phyloP scores from a whole-genome alignment of 2,888 invertebrate species.

The Cinara cedri region DNA sequence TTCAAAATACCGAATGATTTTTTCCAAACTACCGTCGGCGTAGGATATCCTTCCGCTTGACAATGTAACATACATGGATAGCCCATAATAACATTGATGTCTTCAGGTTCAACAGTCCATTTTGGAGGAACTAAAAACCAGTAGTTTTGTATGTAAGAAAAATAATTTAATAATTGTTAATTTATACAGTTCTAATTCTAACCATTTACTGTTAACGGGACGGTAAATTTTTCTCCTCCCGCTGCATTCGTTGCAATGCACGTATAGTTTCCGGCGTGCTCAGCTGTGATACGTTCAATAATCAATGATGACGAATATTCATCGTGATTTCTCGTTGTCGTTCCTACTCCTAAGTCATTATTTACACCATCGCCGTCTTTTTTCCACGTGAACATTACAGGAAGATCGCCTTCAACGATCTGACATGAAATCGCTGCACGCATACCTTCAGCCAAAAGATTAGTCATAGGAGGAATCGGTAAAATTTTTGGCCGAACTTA shows the following conservation, averaged over 20 bases:
- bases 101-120: slow-evolving; percentile 84
- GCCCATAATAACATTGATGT: slow-evolving; percentile 81
- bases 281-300: slow-evolving; percentile 83
- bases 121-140: slow-evolving; percentile 78
- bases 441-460: slow-evolving; percentile 81
- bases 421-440: slow-evolving; percentile 88
- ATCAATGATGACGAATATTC: slow-evolving; percentile 85
- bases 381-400: slow-evolving; percentile 89
- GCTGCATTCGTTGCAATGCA: slow-evolving; percentile 89
- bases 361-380: slow-evolving; percentile 78
- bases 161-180: neutral
- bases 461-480: slow-evolving; percentile 82
- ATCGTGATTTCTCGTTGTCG: slow-evolving; percentile 71
- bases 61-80: slow-evolving; percentile 86
- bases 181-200: neutral
- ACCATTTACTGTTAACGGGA: slow-evolving; percentile 83
- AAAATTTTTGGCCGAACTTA: slow-evolving; percentile 83
- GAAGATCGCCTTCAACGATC: slow-evolving; percentile 89
- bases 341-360: slow-evolving; percentile 64
- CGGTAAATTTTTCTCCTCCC: slow-evolving; percentile 77
- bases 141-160: neutral
- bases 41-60: slow-evolving; percentile 90
- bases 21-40: slow-evolving; percentile 86
- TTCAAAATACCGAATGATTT: slow-evolving; percentile 77
- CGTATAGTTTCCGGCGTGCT: slow-evolving; percentile 89